A percentile compares a stretch with the other conserved stretches of the same genome.
Evolutionary conservation across 2,113 vertebrate species (phyloP).

Genomic region (Trinectes maculatus): DNA sequence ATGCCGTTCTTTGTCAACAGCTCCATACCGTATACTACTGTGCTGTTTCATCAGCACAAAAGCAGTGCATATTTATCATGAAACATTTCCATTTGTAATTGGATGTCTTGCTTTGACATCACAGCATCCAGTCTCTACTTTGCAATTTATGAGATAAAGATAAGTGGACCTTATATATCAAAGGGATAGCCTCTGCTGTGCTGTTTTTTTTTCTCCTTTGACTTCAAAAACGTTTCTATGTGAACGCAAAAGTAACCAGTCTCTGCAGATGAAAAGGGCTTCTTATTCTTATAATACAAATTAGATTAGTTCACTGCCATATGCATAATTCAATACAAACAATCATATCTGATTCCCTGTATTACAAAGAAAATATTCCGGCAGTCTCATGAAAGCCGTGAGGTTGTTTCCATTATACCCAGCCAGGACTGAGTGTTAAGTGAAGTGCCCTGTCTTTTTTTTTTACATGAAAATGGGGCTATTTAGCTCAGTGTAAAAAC

Average conservation of each 20-base stretch:
- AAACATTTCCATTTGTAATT: constrained; percentile 67
- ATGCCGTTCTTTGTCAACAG: constrained; percentile 34
- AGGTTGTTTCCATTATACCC: constrained; percentile 34
- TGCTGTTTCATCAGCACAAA: constrained; percentile 31
- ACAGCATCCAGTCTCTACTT: constrained; percentile 56
- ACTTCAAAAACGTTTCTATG: constrained; percentile 73
- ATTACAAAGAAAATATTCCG: constrained; percentile 35
- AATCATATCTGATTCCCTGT: constrained; percentile 44
- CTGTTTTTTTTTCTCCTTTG: constrained; percentile 57
- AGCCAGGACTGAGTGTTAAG: constrained; percentile 19
- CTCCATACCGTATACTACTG: constrained; percentile 3
- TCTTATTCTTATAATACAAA: constrained; percentile 69
- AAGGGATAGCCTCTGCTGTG: constrained; percentile 56
- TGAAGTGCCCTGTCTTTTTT: constrained; percentile 32
- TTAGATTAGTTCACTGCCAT: constrained; percentile 54
- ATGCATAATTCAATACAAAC: constrained; percentile 63
- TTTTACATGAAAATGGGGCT: constrained; percentile 25
- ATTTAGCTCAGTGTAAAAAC: constrained; percentile 34
- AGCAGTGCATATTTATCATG: constrained; percentile 23
- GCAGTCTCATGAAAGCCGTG: neutral
- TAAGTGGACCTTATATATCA: constrained; percentile 70
- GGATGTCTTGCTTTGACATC: constrained; percentile 58
- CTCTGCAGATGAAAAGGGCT: constrained; percentile 55
- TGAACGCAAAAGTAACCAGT: constrained; percentile 60
- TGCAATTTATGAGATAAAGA: constrained; percentile 74